Base-by-base conservation (phyloP, 2,113 vertebrate species). In the Corythaeola cristata region DNA sequence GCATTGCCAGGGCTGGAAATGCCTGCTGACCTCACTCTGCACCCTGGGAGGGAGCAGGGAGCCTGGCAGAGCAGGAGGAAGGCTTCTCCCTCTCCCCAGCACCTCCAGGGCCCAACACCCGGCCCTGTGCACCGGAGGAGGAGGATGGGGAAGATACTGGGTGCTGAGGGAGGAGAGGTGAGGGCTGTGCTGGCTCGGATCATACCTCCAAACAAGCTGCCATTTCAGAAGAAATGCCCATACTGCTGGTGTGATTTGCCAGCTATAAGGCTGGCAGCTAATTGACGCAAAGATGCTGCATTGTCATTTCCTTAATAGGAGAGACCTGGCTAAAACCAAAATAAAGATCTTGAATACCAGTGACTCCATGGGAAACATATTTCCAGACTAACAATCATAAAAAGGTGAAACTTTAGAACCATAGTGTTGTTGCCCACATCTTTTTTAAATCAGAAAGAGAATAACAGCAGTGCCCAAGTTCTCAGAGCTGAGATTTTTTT, bases 131-230 rank as follows among this genome's bases (percentile, higher is more conserved):
- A 18, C 22, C 3, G 0, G 30, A 74, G 63, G 33, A 78, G 19
- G 22, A 67, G 39, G 30, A 77, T 37, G 56, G 28, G 26, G 17
- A 67, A 10, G 5, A 56, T 4, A 50, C 5, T 0, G 4, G 7
- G 62, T 49, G 66, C 66, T 4, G 32, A 60, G 22, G 15, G 8
- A 82, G 37, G 23, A 85, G 56, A 86, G n/a, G 26, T 0, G 0
- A 55, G 39, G 23, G 23, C n/a, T 1, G 2, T 0, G 5, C 13
- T 1, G 3, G 64, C 49, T 79, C 0, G 0, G 16, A 60, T 63
- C 1, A 1, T 3, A 50, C 33, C 60, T 84, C 52, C 7, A 4
- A 86, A 78, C 24, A 72, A 75, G 56, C 53, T 79, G 95, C 44
- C 27, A 8, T 44, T 33, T 35, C 47, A 79, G 47, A 32, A 88